Evolutionary conservation across 92 coral and sea anemone genomes (phyloP), one percentile per base, ranked within the genome.

Genomic region (Palythoa grandiflora): DNA sequence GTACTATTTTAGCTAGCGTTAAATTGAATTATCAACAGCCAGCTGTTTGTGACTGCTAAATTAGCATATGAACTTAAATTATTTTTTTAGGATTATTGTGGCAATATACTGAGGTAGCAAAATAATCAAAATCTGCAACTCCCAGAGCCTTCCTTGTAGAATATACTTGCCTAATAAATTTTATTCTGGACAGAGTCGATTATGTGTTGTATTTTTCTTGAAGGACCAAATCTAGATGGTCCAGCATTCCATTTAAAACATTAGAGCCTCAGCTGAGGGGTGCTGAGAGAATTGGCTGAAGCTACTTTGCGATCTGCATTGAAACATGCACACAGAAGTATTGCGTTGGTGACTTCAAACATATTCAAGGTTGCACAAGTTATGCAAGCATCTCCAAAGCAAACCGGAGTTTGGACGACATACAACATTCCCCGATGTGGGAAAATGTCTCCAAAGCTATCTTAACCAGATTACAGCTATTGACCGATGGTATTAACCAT

Each of bases 371-470:
- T 6, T 5, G 90, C 90, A 20, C 92, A 90, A 79, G 90, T 86
- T 39, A 38, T 80, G 35, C 84, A 90, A 55, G 19, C 83, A 51
- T 35, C 21, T 13, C 8, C 83, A 77, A 17, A 9, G 6, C 76
- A 16, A 50, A 40, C 0, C 0, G 47, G 47, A 5, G 61, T 19
- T 76, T 87, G 74, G 21, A 2, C 8, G 90, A 87, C 20, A 87
- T 74, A 10, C 93, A 90, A 1, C 73, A 73, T 2, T 90, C 90
- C 4, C 88, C 84, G 11, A 28, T 73, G 65, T 86, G 92, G 87
- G 6, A 78, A 6, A 50, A 21, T 15, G 38, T 3, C 1, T 16
- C 35, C 14, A 38, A 48, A 9, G 54, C 57, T 37, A 20, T 78
- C 2, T 13, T 52, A 11, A 57, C 11, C 6, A 28, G 47, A 3